Percentiles rank a stretch among this genome's conserved stretches.
phyloP scores from a whole-genome alignment of 2,888 invertebrate genomes.

The Nesidiocoris tenuis region DNA sequence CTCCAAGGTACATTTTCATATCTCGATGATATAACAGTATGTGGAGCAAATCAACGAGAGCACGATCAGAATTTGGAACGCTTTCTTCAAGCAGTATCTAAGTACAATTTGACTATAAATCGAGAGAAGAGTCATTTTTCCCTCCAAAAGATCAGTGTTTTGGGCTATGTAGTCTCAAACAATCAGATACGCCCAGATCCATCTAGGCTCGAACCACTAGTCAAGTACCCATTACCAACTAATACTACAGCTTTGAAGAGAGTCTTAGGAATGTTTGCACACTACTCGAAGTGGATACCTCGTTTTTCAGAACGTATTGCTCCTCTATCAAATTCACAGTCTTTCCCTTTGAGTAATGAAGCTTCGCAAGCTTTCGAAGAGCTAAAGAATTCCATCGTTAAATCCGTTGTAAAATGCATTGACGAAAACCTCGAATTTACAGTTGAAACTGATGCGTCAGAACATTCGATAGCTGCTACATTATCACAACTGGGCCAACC shows the following conservation, averaged over 20 bases:
- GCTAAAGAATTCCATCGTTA: conserved; percentile 1
- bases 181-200: conserved; percentile 11
- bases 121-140: neutral
- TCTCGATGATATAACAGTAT: neutral
- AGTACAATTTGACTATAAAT: neutral
- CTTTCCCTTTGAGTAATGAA: conserved; percentile 1
- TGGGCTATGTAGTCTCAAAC: conserved; percentile 20
- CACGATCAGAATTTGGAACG: neutral
- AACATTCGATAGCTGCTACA: conserved; percentile 26
- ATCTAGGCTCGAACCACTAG: neutral
- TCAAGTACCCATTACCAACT: neutral
- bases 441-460: conserved; percentile 9
- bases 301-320: conserved; percentile 14
- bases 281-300: conserved; percentile 14
- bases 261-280: conserved; percentile 10
- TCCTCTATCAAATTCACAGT: neutral
- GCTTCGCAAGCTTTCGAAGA: conserved; percentile 2
- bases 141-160: neutral
- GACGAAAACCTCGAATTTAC: neutral
- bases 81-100: neutral
- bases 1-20: neutral
- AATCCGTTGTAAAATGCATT: neutral
- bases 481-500: conserved; percentile 11
- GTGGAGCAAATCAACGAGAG: neutral
- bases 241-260: neutral